phyloP scores from a whole-genome alignment of 2,113 vertebrate genomes.

The Mugil cephalus region DNA sequence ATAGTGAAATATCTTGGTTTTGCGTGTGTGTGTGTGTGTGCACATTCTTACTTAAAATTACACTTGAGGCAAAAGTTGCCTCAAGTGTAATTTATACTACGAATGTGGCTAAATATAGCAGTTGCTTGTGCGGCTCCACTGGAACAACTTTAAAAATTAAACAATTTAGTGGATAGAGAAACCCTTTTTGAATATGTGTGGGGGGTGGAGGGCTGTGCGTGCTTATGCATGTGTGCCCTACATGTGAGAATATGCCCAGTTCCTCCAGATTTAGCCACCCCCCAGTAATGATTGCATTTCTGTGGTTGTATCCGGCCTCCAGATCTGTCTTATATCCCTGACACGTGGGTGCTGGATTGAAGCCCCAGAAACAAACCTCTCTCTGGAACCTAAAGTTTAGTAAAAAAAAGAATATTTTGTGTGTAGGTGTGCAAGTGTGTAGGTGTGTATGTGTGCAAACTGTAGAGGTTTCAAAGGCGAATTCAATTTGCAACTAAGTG shows the following conservation, averaged over 20 bases:
- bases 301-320: conserved; percentile 49
- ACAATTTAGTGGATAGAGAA: conserved; percentile 16
- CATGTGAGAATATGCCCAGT: conserved; percentile 40
- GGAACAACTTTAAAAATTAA: conserved; percentile 32
- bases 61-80: no score
- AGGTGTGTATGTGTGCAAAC: neutral
- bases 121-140: conserved; percentile 31
- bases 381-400: conserved; percentile 39
- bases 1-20: conserved; percentile 9
- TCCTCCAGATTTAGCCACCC: conserved; percentile 45
- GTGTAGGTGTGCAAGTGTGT: conserved; percentile 6
- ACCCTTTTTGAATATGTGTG: conserved; percentile 1
- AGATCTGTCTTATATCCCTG: conserved; percentile 57
- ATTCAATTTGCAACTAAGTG: neutral
- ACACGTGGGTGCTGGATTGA: conserved; percentile 54
- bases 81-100: conserved; percentile 28
- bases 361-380: conserved; percentile 33
- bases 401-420: neutral
- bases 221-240: neutral
- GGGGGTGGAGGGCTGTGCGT: neutral
- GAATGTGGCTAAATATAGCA: neutral
- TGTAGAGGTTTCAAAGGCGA: neutral
- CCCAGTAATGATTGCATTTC: conserved; percentile 47
- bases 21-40: neutral
- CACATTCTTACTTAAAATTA: no score